Conservation (phyloP, 2,797 vertebrate species). For the Botia kubotai region DNA sequence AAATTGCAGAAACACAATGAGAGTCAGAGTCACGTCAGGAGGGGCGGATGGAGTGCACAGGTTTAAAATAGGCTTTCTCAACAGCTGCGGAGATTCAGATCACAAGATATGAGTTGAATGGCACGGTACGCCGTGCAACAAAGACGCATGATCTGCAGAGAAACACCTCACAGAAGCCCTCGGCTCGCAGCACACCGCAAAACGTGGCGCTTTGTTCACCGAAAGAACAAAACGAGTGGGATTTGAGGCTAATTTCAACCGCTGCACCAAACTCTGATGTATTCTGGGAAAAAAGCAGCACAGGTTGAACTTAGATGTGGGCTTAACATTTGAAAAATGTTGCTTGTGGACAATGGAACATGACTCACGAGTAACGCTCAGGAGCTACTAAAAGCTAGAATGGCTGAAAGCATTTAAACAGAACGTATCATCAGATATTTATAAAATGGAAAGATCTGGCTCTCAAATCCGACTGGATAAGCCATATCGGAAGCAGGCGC, state of each 20-base stretch:
- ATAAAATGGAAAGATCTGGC: not conserved
- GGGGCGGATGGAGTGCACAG: not conserved
- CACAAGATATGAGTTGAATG: conserved; percentile 27
- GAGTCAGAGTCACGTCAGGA: conserved; percentile 13
- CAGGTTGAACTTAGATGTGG: conserved; percentile 2
- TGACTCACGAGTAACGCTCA: conserved; percentile 16
- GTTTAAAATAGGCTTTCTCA: conserved; percentile 13
- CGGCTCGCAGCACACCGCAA: conserved; percentile 1
- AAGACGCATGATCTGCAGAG: not conserved
- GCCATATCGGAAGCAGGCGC: not conserved
- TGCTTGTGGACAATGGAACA: conserved; percentile 27
- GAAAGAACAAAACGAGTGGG: conserved; percentile 15
- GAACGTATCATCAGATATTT: not conserved
- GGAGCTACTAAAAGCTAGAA: conserved; percentile 1
- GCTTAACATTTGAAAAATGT: conserved; percentile 6
- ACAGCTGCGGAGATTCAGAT: conserved; percentile 22
- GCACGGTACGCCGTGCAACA: conserved; percentile 5
- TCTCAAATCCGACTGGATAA: not conserved
- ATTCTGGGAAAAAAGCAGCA: conserved; percentile 18
- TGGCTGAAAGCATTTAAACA: not conserved
- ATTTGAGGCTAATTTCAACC: conserved; percentile 17
- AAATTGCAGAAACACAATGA: conserved; percentile 28
- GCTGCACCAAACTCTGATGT: conserved; percentile 6
- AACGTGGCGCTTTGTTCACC: conserved; percentile 17
- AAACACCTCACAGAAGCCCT: conserved; percentile 8